Conservation (phyloP, 2,113 vertebrate genomes). For the Tympanuchus pallidicinctus region DNA sequence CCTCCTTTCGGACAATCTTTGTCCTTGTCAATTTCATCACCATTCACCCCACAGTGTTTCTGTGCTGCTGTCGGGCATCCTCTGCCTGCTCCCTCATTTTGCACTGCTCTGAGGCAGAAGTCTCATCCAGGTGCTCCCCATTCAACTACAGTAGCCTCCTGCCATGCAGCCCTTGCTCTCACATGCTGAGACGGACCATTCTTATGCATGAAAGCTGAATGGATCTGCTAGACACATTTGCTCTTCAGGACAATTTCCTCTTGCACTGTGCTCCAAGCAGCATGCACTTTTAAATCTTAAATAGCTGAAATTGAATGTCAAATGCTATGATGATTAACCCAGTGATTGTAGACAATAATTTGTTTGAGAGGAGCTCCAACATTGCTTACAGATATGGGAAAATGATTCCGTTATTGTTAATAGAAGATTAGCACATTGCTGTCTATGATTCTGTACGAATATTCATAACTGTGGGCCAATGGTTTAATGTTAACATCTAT, state of each 20-base stretch:
- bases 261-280: not conserved
- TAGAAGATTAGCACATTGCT: not conserved
- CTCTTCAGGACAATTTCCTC: not conserved
- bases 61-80: fast-evolving
- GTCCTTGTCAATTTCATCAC: not conserved
- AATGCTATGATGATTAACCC: not conserved
- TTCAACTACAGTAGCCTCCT: not conserved
- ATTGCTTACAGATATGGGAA: not conserved
- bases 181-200: not conserved
- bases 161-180: not conserved
- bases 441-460: not conserved
- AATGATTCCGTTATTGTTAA: not conserved
- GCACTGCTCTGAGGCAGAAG: not conserved
- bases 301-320: not conserved
- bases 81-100: too few species aligned
- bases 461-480: not conserved
- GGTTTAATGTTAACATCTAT: not conserved
- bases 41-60: fast-evolving
- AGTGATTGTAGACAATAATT: not conserved
- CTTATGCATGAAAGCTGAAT: not conserved
- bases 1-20: not conserved
- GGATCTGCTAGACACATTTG: not conserved
- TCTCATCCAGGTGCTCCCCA: not conserved
- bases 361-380: not conserved
- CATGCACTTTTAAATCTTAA: not conserved